These are phyloP conservation scores for Aleadryas rufinucha DNA, from an alignment of 2,113 vertebrate species.

Conservation along the genomic window DNA sequence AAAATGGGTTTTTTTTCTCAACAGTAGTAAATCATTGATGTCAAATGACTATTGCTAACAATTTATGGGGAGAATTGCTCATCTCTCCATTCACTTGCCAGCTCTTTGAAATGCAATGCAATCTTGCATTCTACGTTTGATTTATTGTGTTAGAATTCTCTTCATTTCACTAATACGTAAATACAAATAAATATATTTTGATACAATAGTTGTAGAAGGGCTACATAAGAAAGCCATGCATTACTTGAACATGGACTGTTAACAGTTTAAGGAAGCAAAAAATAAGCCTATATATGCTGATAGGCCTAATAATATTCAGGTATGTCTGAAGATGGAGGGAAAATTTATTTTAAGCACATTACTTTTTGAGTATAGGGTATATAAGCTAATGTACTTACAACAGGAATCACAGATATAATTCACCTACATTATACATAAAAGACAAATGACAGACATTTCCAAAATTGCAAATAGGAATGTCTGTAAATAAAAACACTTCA, in stretches of 20 bases:
- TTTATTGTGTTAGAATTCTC: constrained; percentile 8
- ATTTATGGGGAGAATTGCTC: not conserved
- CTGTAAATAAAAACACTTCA: not conserved
- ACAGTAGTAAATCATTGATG: constrained; percentile 31
- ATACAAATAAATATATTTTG: not conserved
- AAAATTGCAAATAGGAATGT: not conserved
- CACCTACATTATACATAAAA: not conserved
- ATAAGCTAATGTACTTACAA: not conserved
- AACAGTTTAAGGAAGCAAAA: not conserved
- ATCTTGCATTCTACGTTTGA: not conserved
- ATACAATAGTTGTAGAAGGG: not conserved
- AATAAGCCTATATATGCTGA: not conserved
- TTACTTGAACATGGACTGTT: not conserved
- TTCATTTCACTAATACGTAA: constrained; percentile 14
- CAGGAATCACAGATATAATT: not conserved
- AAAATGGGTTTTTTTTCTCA: not conserved
- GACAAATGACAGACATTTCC: not conserved
- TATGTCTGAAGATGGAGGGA: not conserved
- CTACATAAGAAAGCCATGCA: not conserved
- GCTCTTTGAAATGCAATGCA: not conserved
- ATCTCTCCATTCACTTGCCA: not conserved
- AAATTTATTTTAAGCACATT: not conserved
- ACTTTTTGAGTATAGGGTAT: not conserved
- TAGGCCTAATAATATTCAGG: not conserved
- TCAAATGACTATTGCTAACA: constrained; percentile 23